A percentile compares a stretch with the other conserved stretches of the same genome.
Evolutionary conservation across 1,140 invertebrate genomes (phyloP).

Genomic region (Armadillidium nasatum): DNA sequence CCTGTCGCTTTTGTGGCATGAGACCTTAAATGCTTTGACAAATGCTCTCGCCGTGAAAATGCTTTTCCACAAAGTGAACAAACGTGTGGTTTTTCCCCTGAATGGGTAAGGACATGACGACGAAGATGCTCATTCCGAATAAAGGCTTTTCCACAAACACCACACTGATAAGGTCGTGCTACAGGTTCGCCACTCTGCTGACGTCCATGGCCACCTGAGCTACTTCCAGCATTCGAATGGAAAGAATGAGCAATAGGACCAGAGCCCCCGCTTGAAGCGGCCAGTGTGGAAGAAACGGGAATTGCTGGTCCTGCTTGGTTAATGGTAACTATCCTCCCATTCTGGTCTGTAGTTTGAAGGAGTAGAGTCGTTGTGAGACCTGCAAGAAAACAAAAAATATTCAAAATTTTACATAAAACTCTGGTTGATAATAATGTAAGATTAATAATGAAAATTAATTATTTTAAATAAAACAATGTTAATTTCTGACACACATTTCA

Average conservation of each 20-base stretch:
- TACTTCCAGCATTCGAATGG: neutral
- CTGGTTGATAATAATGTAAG: too few relatives aligned
- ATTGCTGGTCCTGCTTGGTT: conserved; percentile 29
- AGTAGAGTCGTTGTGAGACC: conserved; percentile 39
- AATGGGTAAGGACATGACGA: conserved; percentile 43
- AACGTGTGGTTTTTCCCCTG: conserved; percentile 70
- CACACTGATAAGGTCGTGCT: conserved; percentile 44
- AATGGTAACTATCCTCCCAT: conserved; percentile 41
- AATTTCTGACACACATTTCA: too few relatives aligned
- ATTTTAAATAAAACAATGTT: too few relatives aligned
- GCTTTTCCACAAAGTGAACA: conserved; percentile 60
- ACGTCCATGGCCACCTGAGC: conserved; percentile 16
- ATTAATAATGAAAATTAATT: too few relatives aligned
- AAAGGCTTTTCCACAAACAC: conserved; percentile 78
- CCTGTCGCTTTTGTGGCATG: conserved; percentile 35
- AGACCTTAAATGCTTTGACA: conserved; percentile 44
- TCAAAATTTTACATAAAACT: too few relatives aligned
- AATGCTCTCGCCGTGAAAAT: conserved; percentile 45
- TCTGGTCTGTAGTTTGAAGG: conserved; percentile 42
- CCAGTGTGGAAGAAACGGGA: conserved; percentile 31
- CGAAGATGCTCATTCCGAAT: conserved; percentile 53
- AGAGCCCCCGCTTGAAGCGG: conserved; percentile 27
- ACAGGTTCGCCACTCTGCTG: conserved; percentile 37
- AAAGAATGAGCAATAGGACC: conserved; percentile 17
- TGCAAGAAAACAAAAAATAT: conserved; percentile 19